These are phyloP conservation scores for Tipula lateralis DNA, from an alignment of 2,888 invertebrate genomes.

Conservation along the genomic window DNA sequence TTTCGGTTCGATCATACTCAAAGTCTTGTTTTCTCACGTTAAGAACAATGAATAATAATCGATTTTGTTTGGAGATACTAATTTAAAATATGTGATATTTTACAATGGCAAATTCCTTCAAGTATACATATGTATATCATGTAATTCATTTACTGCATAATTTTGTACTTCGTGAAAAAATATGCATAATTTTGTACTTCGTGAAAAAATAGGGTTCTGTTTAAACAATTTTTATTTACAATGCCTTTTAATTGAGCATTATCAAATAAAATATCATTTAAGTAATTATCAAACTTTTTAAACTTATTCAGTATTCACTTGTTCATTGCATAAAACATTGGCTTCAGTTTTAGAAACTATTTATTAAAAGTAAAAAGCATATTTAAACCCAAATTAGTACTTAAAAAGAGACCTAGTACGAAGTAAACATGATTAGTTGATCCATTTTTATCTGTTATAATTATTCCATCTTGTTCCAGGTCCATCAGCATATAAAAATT, in stretches of 20 bases:
- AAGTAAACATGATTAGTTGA: slow-evolving; percentile 32
- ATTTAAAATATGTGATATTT: not conserved
- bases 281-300: not conserved
- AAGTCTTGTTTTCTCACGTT: not conserved
- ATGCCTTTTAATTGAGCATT: not conserved
- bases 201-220: not conserved
- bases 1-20: not conserved
- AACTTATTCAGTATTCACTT: slow-evolving; percentile 33
- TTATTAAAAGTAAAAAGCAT: slow-evolving; percentile 33
- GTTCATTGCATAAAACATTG: slow-evolving; percentile 33
- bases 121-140: not conserved
- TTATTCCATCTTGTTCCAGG: slow-evolving; percentile 37
- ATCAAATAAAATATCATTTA: not conserved
- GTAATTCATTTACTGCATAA: not conserved
- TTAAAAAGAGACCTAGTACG: slow-evolving; percentile 33
- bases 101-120: not conserved
- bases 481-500: not conserved
- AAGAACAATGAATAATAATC: not conserved
- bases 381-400: slow-evolving; percentile 33
- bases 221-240: not conserved
- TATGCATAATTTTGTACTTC: too few species aligned
- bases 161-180: too few species aligned
- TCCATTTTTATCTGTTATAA: slow-evolving; percentile 31
- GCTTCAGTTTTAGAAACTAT: slow-evolving; percentile 35
- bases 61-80: not conserved